A percentile compares a stretch with the other conserved stretches of the same genome.
These are phyloP conservation scores for Amblyjoppa fuscipennis DNA, from an alignment of 2,888 invertebrate species.

Conservation along the genomic window DNA sequence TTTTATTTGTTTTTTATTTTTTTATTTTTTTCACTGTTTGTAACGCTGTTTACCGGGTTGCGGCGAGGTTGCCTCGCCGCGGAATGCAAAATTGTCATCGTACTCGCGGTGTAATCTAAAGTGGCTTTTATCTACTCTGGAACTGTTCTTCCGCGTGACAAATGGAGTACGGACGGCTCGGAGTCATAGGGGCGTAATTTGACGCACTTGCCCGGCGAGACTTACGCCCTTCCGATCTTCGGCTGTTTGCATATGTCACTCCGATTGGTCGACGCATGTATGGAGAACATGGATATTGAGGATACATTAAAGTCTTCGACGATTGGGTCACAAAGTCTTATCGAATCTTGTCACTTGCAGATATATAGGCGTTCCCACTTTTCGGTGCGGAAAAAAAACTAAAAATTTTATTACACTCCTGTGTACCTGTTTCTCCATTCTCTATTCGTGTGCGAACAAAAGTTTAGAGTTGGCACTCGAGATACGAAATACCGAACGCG, in stretches of 20 bases:
- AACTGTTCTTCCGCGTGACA: not conserved
- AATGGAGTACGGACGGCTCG: not conserved
- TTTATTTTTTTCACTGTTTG: not conserved
- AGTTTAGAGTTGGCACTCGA: not conserved
- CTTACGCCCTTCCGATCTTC: not conserved
- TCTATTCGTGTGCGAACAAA: not conserved
- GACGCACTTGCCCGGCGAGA: not conserved
- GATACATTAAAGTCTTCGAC: not conserved
- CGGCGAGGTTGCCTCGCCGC: not conserved
- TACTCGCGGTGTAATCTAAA: not conserved
- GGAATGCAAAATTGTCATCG: not conserved
- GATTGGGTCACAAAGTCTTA: not conserved
- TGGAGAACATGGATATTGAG: not conserved
- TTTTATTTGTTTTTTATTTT: not conserved
- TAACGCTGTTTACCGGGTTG: not conserved
- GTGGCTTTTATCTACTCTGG: not conserved
- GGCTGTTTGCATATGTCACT: not conserved
- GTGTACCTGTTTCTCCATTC: not conserved
- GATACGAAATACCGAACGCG: not conserved
- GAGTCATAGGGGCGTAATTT: not conserved
- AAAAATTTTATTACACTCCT: not conserved
- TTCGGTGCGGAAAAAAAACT: not conserved
- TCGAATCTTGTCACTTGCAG: slow-evolving; percentile 20
- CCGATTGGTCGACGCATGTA: not conserved
- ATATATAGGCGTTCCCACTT: not conserved